A percentile compares a stretch with the other conserved stretches of the same genome.
These are phyloP conservation scores for Rhinoptilus africanus DNA, from an alignment of 2,113 vertebrate genomes.

Conservation along the genomic window DNA sequence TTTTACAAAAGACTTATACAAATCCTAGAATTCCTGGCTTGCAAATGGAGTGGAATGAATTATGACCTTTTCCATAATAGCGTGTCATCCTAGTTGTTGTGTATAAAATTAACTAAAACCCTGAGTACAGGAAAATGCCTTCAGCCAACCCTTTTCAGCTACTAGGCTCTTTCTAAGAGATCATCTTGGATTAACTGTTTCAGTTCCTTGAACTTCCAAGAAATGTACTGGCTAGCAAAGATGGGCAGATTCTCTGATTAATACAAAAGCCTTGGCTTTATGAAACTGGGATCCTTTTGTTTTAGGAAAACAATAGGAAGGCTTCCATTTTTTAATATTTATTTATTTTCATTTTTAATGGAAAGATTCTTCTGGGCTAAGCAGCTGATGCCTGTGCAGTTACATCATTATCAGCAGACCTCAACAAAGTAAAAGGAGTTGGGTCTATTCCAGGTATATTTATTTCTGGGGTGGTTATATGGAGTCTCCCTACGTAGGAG, in stretches of 20 bases:
- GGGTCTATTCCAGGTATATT: not conserved
- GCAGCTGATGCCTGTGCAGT: not conserved
- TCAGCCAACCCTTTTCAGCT: not conserved
- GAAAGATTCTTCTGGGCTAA: not conserved
- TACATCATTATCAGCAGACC: not conserved
- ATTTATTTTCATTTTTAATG: not conserved
- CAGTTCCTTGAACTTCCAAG: not conserved
- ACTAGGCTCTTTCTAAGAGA: not conserved
- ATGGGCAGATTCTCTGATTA: not conserved
- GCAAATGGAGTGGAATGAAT: slow-evolving; percentile 21
- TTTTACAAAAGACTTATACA: slow-evolving; percentile 30
- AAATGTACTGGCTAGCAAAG: not conserved
- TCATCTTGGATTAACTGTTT: slow-evolving; percentile 10
- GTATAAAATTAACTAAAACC: slow-evolving; percentile 20
- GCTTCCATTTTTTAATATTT: too few species aligned
- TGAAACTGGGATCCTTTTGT: not conserved
- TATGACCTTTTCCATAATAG: slow-evolving; percentile 10
- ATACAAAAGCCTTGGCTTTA: not conserved
- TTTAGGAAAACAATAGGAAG: not conserved
- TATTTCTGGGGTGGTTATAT: not conserved
- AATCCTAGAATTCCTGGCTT: slow-evolving; percentile 25
- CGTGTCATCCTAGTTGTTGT: not conserved
- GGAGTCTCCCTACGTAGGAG: not conserved
- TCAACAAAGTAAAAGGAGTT: not conserved
- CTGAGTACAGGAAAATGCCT: not conserved